These are phyloP conservation scores for Andrena trimmerana DNA, from an alignment of 2,888 invertebrate genomes.

Conservation along the genomic window DNA sequence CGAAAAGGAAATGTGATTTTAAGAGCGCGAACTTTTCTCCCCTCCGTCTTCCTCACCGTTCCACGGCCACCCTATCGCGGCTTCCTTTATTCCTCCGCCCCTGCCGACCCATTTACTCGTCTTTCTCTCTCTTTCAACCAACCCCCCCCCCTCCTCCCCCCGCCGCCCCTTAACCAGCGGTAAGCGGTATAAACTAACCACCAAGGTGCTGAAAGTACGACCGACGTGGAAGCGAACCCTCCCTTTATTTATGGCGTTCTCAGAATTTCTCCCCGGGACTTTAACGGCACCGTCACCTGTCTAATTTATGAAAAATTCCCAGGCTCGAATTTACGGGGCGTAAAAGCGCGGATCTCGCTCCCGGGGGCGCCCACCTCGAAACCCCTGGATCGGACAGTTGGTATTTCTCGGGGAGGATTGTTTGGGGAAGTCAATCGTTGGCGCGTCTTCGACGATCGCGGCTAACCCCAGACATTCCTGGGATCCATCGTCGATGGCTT, in stretches of 20 bases:
- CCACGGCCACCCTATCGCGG: not conserved
- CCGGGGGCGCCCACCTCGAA: not conserved
- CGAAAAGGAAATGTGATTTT: constrained; percentile 65
- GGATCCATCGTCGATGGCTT: constrained; percentile 21
- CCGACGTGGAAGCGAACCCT: constrained; percentile 57
- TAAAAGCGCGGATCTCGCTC: constrained; percentile 57
- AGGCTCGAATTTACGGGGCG: constrained; percentile 68
- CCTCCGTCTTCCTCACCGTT: constrained; percentile 13
- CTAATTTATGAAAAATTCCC: constrained; percentile 75
- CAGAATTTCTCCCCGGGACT: constrained; percentile 67
- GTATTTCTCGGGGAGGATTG: constrained; percentile 52
- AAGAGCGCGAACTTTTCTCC: constrained; percentile 60
- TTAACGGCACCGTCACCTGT: constrained; percentile 72
- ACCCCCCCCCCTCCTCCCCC: not conserved
- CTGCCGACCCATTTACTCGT: constrained; percentile 24
- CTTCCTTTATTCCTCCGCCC: not conserved
- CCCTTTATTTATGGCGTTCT: constrained; percentile 72
- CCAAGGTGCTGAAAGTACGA: constrained; percentile 65
- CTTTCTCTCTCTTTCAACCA: not conserved
- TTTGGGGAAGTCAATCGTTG: constrained; percentile 61
- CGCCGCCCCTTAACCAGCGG: constrained; percentile 5
- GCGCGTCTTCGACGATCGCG: constrained; percentile 39
- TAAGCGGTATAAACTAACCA: constrained; percentile 65
- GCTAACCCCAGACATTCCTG: constrained; percentile 7
- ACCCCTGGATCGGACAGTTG: constrained; percentile 42